phyloP scores from a whole-genome alignment of 1,140 invertebrate species.

The Diprion similis region DNA sequence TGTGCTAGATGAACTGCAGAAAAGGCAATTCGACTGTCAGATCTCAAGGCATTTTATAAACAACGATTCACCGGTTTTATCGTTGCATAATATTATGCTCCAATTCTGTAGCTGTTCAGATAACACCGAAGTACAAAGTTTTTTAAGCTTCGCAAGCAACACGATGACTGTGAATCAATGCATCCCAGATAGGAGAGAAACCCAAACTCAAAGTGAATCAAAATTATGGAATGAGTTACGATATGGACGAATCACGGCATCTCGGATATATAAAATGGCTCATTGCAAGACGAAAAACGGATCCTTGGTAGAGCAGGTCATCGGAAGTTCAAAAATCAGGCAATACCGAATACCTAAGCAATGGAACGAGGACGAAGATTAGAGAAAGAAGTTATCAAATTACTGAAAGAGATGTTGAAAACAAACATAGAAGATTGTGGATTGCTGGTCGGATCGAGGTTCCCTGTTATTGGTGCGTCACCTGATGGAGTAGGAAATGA shows the following conservation, averaged over 20 bases:
- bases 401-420: constrained; percentile 18
- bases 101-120: constrained; percentile 7
- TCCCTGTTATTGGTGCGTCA: constrained; percentile 50
- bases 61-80: not conserved
- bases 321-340: constrained; percentile 41
- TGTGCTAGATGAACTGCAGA: constrained; percentile 19
- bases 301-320: constrained; percentile 27
- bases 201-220: constrained; percentile 15
- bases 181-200: constrained; percentile 9
- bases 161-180: constrained; percentile 30
- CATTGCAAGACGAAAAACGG: constrained; percentile 23
- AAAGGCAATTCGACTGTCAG: constrained; percentile 18
- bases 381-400: constrained; percentile 39
- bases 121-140: constrained; percentile 9
- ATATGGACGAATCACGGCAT: constrained; percentile 48
- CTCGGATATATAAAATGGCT: constrained; percentile 27
- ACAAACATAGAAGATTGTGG: constrained; percentile 28
- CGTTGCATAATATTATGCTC: constrained; percentile 5
- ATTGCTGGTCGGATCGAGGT: constrained; percentile 28
- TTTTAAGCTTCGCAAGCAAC: constrained; percentile 24
- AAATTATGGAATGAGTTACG: constrained; percentile 32
- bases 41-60: constrained; percentile 22
- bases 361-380: constrained; percentile 46
- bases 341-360: constrained; percentile 39
- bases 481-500: constrained; percentile 58